phyloP scores from a whole-genome alignment of 2,888 invertebrate species.

The Pterobdella sp. region DNA sequence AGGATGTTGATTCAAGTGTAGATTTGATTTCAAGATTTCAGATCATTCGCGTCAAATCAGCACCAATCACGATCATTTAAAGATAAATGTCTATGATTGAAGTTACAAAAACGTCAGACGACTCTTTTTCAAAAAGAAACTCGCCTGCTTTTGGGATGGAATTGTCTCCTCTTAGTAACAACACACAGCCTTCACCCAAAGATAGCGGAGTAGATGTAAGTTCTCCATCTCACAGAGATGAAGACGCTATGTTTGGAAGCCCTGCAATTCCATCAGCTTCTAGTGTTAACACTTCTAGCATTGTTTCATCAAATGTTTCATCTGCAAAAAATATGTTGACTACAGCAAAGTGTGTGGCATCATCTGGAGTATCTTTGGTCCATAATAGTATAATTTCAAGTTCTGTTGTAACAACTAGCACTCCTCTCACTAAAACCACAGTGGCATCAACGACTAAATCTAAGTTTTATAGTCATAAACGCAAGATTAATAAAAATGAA shows the following conservation, averaged over 20 bases:
- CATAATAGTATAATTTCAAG: no score
- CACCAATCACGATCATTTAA: neutral
- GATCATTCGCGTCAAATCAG: neutral
- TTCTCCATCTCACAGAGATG: conserved; percentile 29
- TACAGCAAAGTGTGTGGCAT: no score
- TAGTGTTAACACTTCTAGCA: neutral
- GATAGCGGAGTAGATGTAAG: conserved; percentile 31
- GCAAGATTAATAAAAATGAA: conserved; percentile 19
- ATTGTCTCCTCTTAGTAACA: conserved; percentile 27
- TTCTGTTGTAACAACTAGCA: neutral
- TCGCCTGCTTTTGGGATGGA: neutral
- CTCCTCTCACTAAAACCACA: neutral
- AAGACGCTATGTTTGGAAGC: conserved; percentile 27
- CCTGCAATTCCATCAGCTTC: neutral
- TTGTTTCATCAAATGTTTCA: neutral
- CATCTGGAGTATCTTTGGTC: no score
- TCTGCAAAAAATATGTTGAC: neutral
- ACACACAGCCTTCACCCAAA: conserved; percentile 29
- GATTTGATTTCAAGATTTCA: no score
- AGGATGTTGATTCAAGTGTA: no score
- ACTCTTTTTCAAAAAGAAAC: neutral
- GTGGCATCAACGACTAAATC: neutral
- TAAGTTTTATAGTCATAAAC: conserved; percentile 16
- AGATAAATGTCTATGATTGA: neutral
- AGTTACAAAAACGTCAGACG: neutral